Conservation (phyloP, 2,888 invertebrate species). For the Neocrepidodera transversa region DNA sequence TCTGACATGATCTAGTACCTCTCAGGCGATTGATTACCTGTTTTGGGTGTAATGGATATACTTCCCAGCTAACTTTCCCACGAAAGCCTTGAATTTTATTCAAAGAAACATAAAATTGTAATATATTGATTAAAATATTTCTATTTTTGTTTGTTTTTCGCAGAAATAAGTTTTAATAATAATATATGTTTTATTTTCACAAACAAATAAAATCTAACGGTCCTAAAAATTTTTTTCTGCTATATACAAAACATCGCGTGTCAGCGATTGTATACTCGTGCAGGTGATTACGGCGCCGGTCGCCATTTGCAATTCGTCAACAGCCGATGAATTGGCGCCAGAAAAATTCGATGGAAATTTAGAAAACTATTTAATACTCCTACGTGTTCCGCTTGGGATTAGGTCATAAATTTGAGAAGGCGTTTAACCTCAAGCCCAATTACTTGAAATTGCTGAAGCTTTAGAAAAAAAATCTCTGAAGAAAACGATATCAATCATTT, state of each 20-base stretch:
- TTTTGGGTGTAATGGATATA: too few species aligned
- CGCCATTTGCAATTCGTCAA: constrained; percentile 4
- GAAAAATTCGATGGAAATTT: constrained; percentile 18
- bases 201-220: too few species aligned
- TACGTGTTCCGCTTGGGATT: not conserved
- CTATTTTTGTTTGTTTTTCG: too few species aligned
- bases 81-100: too few species aligned
- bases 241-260: constrained; percentile 14
- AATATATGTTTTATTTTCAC: too few species aligned
- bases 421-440: not conserved
- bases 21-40: too few species aligned
- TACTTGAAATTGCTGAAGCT: not conserved
- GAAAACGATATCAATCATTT: too few species aligned
- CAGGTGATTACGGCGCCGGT: constrained; percentile 21
- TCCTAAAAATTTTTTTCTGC: not conserved
- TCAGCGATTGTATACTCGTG: constrained; percentile 2
- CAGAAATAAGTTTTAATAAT: too few species aligned
- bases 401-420: not conserved
- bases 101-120: too few species aligned
- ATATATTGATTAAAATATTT: too few species aligned
- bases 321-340: constrained; percentile 19
- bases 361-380: constrained; percentile 17
- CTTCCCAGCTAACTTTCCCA: too few species aligned
- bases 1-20: too few species aligned
- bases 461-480: not conserved